These are phyloP conservation scores for Deroplatys truncata DNA, from an alignment of 2,888 invertebrate genomes.

Conservation along the genomic window DNA sequence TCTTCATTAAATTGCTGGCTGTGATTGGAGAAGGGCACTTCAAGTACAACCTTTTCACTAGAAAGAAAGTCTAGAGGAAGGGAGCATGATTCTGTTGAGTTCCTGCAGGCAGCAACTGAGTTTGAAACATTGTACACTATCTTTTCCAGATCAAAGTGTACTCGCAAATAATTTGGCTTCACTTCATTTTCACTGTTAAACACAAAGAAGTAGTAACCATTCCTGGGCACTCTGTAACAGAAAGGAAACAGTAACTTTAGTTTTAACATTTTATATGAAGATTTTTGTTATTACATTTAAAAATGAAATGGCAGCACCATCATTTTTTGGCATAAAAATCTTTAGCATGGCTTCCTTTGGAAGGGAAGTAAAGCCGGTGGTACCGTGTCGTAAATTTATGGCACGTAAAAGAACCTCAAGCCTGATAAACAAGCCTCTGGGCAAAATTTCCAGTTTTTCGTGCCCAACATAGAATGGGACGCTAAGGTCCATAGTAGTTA, in stretches of 20 bases:
- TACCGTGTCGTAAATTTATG: no score
- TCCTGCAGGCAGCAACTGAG: constrained; percentile 58
- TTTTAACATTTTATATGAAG: background rate
- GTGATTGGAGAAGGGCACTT: constrained; percentile 60
- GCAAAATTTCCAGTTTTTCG: no score
- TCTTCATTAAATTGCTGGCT: constrained; percentile 70
- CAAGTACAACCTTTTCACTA: constrained; percentile 63
- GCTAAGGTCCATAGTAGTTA: no score
- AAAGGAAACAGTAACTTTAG: background rate
- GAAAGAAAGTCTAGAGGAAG: constrained; percentile 66
- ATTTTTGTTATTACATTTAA: no score
- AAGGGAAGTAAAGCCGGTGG: no score
- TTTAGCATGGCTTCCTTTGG: no score
- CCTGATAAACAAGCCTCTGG: no score
- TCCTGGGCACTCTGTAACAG: constrained; percentile 58
- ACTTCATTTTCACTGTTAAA: constrained; percentile 79
- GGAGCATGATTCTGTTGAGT: constrained; percentile 59
- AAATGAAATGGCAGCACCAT: no score
- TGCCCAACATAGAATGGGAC: no score
- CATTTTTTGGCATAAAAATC: no score
- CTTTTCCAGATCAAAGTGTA: constrained; percentile 66
- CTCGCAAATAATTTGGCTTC: constrained; percentile 64
- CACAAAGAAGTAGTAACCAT: constrained; percentile 79
- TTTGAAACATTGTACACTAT: constrained; percentile 64
- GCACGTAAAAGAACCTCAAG: no score